These are phyloP conservation scores for Eriosoma lanigerum DNA, from an alignment of 1,140 invertebrate species.

Conservation along the genomic window DNA sequence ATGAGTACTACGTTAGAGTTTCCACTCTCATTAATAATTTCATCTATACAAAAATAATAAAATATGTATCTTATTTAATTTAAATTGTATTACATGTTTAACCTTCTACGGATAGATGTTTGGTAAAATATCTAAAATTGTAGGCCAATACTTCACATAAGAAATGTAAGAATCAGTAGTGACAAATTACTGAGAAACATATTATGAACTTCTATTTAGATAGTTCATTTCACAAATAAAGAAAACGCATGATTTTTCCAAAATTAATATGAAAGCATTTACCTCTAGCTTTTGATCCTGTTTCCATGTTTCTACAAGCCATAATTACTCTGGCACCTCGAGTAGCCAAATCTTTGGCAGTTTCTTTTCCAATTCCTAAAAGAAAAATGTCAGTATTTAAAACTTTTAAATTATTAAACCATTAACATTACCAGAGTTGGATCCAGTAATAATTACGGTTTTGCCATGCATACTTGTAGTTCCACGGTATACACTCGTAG, in stretches of 20 bases:
- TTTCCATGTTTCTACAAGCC: slow-evolving; percentile 81
- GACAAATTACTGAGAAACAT: too few relatives aligned
- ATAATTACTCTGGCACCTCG: too few relatives aligned
- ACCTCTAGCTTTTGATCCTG: slow-evolving; percentile 73
- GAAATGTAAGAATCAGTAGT: too few relatives aligned
- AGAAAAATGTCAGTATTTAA: neutral
- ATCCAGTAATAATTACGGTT: slow-evolving; percentile 88
- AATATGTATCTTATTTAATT: too few relatives aligned
- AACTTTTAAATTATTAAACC: neutral
- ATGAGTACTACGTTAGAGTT: slow-evolving; percentile 64
- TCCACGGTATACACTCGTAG: slow-evolving; percentile 60
- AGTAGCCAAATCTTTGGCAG: slow-evolving; percentile 76
- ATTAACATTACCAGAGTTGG: slow-evolving; percentile 67
- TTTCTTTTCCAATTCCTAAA: slow-evolving; percentile 86
- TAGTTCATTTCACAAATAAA: too few relatives aligned
- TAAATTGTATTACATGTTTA: too few relatives aligned
- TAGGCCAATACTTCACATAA: too few relatives aligned
- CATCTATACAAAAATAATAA: slow-evolving; percentile 60
- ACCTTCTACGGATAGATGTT: too few relatives aligned
- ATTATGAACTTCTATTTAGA: too few relatives aligned
- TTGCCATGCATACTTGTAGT: slow-evolving; percentile 77
- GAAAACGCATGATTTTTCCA: too few relatives aligned
- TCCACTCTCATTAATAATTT: slow-evolving; percentile 66
- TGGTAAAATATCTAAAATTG: too few relatives aligned
- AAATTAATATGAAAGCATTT: too few relatives aligned